Evolutionary conservation across 2,888 invertebrate species (phyloP).

Genomic region (Eupithecia vulgata): DNA sequence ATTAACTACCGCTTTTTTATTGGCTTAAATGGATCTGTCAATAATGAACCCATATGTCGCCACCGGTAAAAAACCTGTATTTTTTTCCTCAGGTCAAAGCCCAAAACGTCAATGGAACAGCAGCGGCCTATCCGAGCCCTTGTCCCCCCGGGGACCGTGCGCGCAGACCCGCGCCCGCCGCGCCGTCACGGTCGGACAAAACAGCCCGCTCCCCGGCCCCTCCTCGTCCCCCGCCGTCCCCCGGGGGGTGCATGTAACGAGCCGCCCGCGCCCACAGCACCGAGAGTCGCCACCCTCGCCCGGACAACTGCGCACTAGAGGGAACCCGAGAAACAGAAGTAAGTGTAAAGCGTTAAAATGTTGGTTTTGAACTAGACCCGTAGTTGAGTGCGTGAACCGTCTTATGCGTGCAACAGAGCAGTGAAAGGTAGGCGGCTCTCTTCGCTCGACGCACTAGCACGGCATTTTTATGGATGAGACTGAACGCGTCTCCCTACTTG

Average conservation of each 20-base stretch:
- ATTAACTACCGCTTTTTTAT: too few species aligned
- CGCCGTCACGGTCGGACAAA: constrained; percentile 22
- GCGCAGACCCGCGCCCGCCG: constrained; percentile 19
- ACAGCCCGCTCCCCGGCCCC: constrained; percentile 30
- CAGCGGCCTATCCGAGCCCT: constrained; percentile 40
- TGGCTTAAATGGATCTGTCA: too few species aligned
- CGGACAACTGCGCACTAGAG: constrained; percentile 60
- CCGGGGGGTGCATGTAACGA: constrained; percentile 24
- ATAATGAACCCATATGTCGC: too few species aligned
- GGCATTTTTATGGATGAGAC: too few species aligned
- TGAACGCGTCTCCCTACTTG: too few species aligned
- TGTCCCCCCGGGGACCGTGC: constrained; percentile 32
- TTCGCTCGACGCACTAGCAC: too few species aligned
- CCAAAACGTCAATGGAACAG: constrained; percentile 67
- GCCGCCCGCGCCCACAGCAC: constrained; percentile 32
- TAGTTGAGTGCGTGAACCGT: too few species aligned
- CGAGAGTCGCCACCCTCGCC: constrained; percentile 61
- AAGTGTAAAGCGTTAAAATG: not conserved
- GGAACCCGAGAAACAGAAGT: constrained; percentile 37
- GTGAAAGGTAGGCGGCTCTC: too few species aligned
- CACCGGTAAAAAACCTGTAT: too few species aligned
- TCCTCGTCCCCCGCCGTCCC: constrained; percentile 12
- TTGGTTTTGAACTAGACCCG: too few species aligned
- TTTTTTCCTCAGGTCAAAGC: constrained; percentile 10
- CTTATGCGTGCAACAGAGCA: too few species aligned